phyloP scores from a whole-genome alignment of 1,140 invertebrate species.

The Lepidotrigona ventralis region DNA sequence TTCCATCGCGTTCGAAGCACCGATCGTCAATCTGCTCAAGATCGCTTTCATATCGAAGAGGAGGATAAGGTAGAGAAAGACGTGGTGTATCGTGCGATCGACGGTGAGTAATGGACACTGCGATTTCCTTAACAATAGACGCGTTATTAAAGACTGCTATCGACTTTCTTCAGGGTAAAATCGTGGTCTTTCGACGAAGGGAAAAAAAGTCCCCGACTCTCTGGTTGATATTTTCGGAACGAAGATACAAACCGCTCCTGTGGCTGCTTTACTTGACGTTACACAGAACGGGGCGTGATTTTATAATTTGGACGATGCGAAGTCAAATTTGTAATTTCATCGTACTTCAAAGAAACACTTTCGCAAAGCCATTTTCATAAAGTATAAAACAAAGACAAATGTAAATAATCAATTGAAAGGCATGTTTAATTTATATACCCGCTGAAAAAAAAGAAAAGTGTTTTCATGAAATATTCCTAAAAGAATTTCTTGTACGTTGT shows the following conservation, averaged over 20 bases:
- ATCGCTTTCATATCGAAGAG: constrained; percentile 78
- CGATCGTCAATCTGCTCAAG: constrained; percentile 88
- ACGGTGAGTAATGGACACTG: neutral
- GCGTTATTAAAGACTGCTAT: neutral
- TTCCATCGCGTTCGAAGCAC: constrained; percentile 89
- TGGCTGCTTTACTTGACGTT: neutral
- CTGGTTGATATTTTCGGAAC: neutral
- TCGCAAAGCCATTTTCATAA: neutral
- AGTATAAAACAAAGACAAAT: neutral
- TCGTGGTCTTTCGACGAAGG: neutral
- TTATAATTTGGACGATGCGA: neutral
- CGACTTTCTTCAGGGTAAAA: neutral
- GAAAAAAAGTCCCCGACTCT: neutral
- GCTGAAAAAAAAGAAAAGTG: neutral
- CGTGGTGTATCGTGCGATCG: constrained; percentile 3
- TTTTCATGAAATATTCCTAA: neutral
- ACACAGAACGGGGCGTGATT: neutral
- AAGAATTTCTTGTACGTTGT: neutral
- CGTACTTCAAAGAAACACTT: neutral
- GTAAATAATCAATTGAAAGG: too few species aligned
- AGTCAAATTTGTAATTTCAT: neutral
- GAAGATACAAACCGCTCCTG: neutral
- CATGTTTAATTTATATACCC: neutral
- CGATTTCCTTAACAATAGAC: neutral
- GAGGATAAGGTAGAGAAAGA: constrained; percentile 67